Base-by-base conservation (phyloP, 1,140 invertebrate species). In the Drosophila bipectinata region DNA sequence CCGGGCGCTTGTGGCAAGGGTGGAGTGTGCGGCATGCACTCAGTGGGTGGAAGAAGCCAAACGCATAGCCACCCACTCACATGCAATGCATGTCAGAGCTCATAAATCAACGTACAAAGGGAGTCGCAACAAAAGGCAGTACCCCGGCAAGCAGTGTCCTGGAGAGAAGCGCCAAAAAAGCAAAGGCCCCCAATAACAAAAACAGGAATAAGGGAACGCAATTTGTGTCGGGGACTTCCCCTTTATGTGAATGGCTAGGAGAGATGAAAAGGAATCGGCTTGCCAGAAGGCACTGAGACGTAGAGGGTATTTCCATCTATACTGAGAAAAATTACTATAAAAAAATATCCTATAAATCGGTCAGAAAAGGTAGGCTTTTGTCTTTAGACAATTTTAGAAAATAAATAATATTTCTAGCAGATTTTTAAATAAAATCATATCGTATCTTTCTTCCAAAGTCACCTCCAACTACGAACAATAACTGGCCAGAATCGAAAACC, bases 101-200 rank as follows among this genome's bases (percentile, higher is more conserved):
- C 83, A 87, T 87, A 87, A 87, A 87, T 87, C 82, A 87, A 79
- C 62, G 72, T 56, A 87, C 75, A 87, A 82, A 82, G 53, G 72
- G 71, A 63, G 67, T 78, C 78, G 72, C 67, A 76, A 26, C 63
- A 68, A 60, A 58, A 44, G 15, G 54, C 39, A 56, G 41, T n/a
- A 41, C 14, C 14, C 2, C 15, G 10, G 56, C 30, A 48, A 24
- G 44, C 44, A 47, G 44, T 52, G 55, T 12, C 12, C 10, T 53
- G 39, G 26, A 76, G 53, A 61, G 41, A 53, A 55, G 72, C 58
- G 41, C 37, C 51, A 45, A 37, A 18, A 28, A 26, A 41, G n/a
- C 56, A 15, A 15, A 37, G 30, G 39, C 37, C 39, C 39, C 12
- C 39, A 44, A 14, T n/a, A 44, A 18, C 41, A 44, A n/a, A 37